A percentile compares a stretch with the other conserved stretches of the same genome.
Conservation (phyloP, 2,888 invertebrate genomes). For the Hirudinaria manillensis region DNA sequence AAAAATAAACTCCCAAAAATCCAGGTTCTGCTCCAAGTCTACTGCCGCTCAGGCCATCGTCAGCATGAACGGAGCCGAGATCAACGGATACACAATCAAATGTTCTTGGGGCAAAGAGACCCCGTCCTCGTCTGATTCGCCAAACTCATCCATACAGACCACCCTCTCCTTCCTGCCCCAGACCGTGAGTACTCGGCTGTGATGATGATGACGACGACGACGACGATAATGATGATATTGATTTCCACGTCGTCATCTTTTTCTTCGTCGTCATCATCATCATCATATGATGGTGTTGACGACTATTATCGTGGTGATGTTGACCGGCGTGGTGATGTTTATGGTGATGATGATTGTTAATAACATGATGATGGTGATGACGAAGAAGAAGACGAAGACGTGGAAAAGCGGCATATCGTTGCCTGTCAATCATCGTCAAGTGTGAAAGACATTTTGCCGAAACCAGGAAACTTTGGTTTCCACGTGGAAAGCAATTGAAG, state of each 20-base stretch:
- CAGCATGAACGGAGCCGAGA: constrained; percentile 88
- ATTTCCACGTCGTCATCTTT: too few relatives aligned
- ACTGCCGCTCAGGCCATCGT: constrained; percentile 95
- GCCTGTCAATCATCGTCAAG: too few relatives aligned
- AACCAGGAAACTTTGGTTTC: too few relatives aligned
- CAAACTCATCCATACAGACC: constrained; percentile 26
- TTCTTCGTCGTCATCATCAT: too few relatives aligned
- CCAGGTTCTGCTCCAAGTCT: constrained; percentile 89
- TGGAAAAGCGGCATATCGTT: too few relatives aligned
- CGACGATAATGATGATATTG: constrained; percentile 1
- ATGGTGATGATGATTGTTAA: background rate
- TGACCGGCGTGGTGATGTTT: background rate
- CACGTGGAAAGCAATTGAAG: too few relatives aligned
- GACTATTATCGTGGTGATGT: background rate
- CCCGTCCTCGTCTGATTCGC: constrained; percentile 32
- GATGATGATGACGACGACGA: constrained; percentile 23
- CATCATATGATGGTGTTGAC: background rate
- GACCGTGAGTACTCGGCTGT: constrained; percentile 4
- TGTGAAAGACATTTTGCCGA: too few relatives aligned
- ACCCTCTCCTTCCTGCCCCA: constrained; percentile 30
- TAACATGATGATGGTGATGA: background rate
- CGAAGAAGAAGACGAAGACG: too few relatives aligned
- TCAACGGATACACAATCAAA: constrained; percentile 89
- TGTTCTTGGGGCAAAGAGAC: constrained; percentile 99
- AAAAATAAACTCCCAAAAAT: too few relatives aligned